phyloP scores from a whole-genome alignment of 2,797 vertebrate genomes.

The Gephyroberyx darwinii region DNA sequence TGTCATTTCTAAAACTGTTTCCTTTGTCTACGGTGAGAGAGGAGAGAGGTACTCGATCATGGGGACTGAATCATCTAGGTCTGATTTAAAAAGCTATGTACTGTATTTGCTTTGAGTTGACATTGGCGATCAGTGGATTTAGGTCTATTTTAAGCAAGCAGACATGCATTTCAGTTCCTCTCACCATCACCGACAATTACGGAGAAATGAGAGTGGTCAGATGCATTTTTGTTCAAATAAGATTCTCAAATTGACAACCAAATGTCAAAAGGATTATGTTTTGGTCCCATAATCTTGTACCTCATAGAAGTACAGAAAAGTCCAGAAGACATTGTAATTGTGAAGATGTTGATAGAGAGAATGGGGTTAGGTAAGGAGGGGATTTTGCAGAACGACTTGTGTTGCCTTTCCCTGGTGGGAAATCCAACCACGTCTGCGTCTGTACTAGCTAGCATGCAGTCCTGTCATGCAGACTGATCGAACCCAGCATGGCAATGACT shows the following conservation, averaged over 20 bases:
- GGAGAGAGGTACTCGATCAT: constrained; percentile 60
- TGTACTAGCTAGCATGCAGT: constrained; percentile 68
- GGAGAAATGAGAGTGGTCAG: constrained; percentile 24
- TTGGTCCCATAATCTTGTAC: constrained; percentile 60
- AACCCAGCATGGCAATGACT: constrained; percentile 31
- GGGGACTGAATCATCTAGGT: constrained; percentile 36
- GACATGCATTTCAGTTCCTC: constrained; percentile 24
- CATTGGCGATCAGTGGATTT: neutral
- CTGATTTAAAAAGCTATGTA: neutral
- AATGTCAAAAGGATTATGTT: constrained; percentile 8
- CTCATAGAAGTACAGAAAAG: constrained; percentile 49
- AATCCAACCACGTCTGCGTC: constrained; percentile 61
- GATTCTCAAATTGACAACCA: neutral
- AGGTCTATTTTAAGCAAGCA: neutral
- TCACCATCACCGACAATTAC: constrained; percentile 24
- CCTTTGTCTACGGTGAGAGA: constrained; percentile 70
- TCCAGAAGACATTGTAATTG: constrained; percentile 29
- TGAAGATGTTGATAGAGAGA: constrained; percentile 31
- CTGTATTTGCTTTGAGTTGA: neutral
- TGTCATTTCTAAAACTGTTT: constrained; percentile 71
- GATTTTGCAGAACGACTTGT: constrained; percentile 57
- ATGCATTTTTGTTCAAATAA: neutral
- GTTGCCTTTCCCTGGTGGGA: constrained; percentile 57
- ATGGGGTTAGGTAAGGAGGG: neutral
- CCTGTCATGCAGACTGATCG: constrained; percentile 70